phyloP scores from a whole-genome alignment of 2,113 vertebrate genomes.

The Mustela nigripes region DNA sequence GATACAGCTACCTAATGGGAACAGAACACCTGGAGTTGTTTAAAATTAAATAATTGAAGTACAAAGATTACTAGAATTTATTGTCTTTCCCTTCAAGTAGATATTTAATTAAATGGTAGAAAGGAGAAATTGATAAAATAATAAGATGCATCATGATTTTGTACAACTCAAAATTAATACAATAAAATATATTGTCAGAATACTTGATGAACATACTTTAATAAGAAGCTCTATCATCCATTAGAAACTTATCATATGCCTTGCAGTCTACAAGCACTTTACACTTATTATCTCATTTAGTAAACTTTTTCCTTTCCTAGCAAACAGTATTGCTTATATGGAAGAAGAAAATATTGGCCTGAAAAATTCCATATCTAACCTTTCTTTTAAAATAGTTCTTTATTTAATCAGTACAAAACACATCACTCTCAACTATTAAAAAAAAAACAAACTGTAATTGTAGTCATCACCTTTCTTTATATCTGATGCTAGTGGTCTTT shows the following conservation, averaged over 20 bases:
- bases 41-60: background rate
- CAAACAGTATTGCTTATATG: background rate
- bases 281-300: background rate
- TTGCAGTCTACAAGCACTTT: background rate
- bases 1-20: background rate
- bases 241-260: background rate
- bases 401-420: background rate
- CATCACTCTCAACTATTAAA: background rate
- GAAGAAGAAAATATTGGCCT: background rate
- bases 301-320: background rate
- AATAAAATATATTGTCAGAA: background rate
- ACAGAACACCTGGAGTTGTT: background rate
- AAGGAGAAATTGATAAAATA: background rate
- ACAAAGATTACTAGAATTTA: background rate
- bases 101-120: slow-evolving; percentile 8
- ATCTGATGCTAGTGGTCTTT: background rate
- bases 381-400: slow-evolving; percentile 25
- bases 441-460: background rate
- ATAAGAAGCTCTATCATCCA: background rate
- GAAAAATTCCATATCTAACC: background rate
- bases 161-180: background rate
- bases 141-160: background rate
- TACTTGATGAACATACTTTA: background rate
- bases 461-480: slow-evolving; percentile 5
- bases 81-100: background rate